Conservation (phyloP, 2,113 vertebrate species). For the Dromiciops gliroides region DNA sequence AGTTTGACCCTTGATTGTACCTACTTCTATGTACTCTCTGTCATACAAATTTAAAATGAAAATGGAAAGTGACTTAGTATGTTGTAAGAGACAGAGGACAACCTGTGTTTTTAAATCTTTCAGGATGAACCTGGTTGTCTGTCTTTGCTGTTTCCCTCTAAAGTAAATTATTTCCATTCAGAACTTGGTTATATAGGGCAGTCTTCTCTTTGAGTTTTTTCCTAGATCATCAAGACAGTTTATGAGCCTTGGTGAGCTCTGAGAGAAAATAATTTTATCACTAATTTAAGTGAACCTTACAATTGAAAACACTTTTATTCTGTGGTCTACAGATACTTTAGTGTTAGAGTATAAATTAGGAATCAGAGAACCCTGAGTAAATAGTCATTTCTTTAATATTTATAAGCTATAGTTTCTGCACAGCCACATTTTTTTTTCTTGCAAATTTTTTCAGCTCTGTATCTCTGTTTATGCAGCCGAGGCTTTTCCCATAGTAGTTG, state of each 20-base stretch:
- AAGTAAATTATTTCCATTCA: background rate
- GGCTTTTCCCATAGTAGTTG: background rate
- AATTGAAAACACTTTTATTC: background rate
- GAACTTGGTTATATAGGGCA: background rate
- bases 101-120: constrained; percentile 25
- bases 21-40: background rate
- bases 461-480: background rate
- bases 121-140: constrained; percentile 19
- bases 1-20: background rate
- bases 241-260: background rate
- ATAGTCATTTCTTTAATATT: background rate
- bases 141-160: background rate
- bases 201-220: constrained; percentile 37
- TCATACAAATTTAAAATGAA: constrained; percentile 49
- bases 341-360: constrained; percentile 38
- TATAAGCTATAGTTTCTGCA: background rate
- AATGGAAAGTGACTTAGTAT: constrained; percentile 39
- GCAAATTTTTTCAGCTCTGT: background rate
- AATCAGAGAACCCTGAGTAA: background rate
- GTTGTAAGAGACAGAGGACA: constrained; percentile 31
- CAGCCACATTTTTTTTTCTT: background rate
- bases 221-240: too few relatives aligned
- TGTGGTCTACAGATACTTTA: background rate
- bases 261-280: background rate
- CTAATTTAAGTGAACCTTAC: background rate